Percentiles rank a stretch among this genome's conserved stretches.
Conservation (phyloP, 2,113 vertebrate genomes). For the Phylloscopus trochiloides region DNA sequence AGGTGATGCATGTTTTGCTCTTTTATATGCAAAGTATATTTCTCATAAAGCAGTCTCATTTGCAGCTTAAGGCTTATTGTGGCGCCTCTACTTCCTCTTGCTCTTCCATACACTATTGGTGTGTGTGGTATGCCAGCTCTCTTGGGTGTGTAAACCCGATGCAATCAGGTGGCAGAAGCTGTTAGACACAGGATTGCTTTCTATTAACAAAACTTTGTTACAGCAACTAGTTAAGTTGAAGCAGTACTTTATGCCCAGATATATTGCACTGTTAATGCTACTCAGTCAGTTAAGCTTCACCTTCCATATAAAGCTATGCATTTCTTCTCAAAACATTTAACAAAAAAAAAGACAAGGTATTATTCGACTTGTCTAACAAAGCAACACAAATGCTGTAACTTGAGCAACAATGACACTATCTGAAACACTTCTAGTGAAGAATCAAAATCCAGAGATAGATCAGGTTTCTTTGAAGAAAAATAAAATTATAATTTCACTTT, state of each 20-base stretch:
- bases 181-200: not conserved
- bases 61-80: not conserved
- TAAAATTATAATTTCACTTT: not conserved
- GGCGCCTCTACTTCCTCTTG: not conserved
- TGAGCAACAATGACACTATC: not conserved
- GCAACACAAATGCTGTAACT: not conserved
- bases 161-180: not conserved
- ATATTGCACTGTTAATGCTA: not conserved
- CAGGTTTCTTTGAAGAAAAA: not conserved
- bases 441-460: not conserved
- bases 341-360: rapidly evolving
- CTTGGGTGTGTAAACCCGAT: not conserved
- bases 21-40: not conserved
- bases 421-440: not conserved
- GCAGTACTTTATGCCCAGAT: not conserved
- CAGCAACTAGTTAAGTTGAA: not conserved
- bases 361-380: not conserved
- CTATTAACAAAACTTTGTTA: not conserved
- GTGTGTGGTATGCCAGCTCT: not conserved
- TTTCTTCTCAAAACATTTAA: not conserved
- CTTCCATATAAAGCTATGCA: not conserved
- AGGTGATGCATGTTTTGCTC: not conserved
- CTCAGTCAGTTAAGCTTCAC: not conserved
- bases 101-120: not conserved
- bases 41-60: not conserved